Conservation (phyloP, 2,113 vertebrate species). For the Abramis brama region DNA sequence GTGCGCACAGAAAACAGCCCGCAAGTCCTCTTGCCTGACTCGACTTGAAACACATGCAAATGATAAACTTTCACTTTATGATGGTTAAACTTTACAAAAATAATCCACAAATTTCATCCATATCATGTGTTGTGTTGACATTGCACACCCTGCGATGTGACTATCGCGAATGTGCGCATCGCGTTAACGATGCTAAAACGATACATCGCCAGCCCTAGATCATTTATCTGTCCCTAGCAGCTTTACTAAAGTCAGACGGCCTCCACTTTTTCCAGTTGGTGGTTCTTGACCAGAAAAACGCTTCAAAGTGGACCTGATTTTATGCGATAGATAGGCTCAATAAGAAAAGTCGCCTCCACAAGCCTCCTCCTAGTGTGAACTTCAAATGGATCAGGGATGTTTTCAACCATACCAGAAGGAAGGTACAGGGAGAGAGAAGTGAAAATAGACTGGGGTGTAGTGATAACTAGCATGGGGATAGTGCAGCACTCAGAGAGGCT, state of each 20-base stretch:
- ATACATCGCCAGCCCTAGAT: neutral
- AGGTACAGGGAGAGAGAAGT: neutral
- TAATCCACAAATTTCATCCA: too few species aligned
- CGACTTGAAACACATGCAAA: too few species aligned
- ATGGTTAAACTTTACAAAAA: too few species aligned
- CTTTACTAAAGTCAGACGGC: neutral
- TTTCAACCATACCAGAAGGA: neutral
- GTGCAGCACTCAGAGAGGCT: constrained; percentile 1
- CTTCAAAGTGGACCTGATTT: neutral
- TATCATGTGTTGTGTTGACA: too few species aligned
- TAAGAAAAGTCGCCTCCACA: neutral
- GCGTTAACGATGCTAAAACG: too few species aligned
- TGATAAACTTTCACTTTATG: too few species aligned
- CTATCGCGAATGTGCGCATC: too few species aligned
- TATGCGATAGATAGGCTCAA: neutral
- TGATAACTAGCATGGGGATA: constrained; percentile 33
- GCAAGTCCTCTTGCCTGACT: too few species aligned
- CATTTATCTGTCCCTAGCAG: neutral
- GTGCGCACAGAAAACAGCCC: too few species aligned
- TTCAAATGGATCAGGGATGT: neutral
- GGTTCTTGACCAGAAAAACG: neutral
- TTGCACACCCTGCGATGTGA: too few species aligned
- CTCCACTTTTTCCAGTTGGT: neutral
- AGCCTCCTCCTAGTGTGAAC: neutral
- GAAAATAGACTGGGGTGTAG: constrained; percentile 11